Evolutionary conservation across 2,113 vertebrate genomes (phyloP), one percentile per base, ranked within the genome.

Genomic region (Acinonyx jubatus): DNA sequence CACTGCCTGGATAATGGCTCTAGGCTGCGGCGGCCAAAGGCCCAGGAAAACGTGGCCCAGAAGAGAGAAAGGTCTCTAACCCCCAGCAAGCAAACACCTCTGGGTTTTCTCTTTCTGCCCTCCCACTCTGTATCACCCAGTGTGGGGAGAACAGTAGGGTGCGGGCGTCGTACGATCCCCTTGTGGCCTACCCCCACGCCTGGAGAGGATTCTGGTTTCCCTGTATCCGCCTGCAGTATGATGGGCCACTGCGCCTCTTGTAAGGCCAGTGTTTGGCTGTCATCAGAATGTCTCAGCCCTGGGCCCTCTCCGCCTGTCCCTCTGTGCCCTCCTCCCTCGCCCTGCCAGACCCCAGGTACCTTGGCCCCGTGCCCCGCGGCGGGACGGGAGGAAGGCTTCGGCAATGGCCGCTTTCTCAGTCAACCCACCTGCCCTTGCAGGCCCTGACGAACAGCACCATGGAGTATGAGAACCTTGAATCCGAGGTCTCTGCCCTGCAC

Each of bases 401-500:
- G 19, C 5, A 5, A 29, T 2, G 13, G 33, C 14, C 0, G 27
- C 31, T 68, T 36, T 76, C 87, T 95, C 84, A 61, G 31, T 68
- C 0, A 29, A 2, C 57, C 23, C 48, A 31, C 38, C 23, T 7
- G 73, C 31, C 13, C 5, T 84, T 29, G 57, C 96, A 99, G 99
- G 99, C 99, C 33, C 98, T 99, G 98, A 99, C 99, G 0, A 99
- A 99, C 63, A 99, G 99, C 97, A 99, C 99, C 0, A 94, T 99
- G 21, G 99, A 99, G 98, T 99, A 99, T 11, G 99, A 99, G 94
- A 99, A 98, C 95, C 98, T 99, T 33, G 99, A 99, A 97, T 99
- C 99, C 0, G 99, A 99, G 76, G 99, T 99, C 90, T 99, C 99
- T 0, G 98, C 99, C 89, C 99, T 99, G 95, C 99, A 99, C 1